A percentile compares a stretch with the other conserved stretches of the same genome.
These are phyloP conservation scores for Drosophila albomicans DNA, from an alignment of 1,140 invertebrate species.

Conservation along the genomic window DNA sequence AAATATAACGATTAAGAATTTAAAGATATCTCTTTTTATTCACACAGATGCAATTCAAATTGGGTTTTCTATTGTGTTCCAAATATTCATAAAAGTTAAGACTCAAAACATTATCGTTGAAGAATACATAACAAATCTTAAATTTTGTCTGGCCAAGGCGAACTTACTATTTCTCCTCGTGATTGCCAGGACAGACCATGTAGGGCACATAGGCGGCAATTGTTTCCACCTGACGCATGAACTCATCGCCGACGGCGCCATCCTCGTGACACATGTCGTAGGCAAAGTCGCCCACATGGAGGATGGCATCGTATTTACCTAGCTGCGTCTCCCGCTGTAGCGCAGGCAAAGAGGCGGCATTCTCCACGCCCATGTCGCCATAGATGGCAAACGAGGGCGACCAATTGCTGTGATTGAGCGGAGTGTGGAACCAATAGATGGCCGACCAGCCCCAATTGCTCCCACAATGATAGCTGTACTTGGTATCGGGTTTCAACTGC, in stretches of 20 bases:
- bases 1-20: too few relatives aligned
- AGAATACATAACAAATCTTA: too few relatives aligned
- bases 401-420: constrained; percentile 89
- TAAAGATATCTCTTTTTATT: too few relatives aligned
- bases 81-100: too few relatives aligned
- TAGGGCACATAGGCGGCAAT: constrained; percentile 95
- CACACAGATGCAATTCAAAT: too few relatives aligned
- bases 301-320: constrained; percentile 93
- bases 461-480: constrained; percentile 94
- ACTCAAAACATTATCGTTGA: too few relatives aligned
- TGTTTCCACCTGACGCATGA: constrained; percentile 95
- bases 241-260: constrained; percentile 93
- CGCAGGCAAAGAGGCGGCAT: constrained; percentile 92
- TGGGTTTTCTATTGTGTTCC: too few relatives aligned
- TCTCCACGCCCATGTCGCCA: constrained; percentile 96
- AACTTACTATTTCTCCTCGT: constrained; percentile 92
- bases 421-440: constrained; percentile 90
- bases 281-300: constrained; percentile 98
- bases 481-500: constrained; percentile 87
- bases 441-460: constrained; percentile 93
- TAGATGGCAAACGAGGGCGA: constrained; percentile 93
- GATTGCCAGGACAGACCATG: constrained; percentile 96
- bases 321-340: constrained; percentile 93
- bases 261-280: constrained; percentile 96
- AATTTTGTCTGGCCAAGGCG: neutral